Evolutionary conservation across 2,113 vertebrate species (phyloP), one percentile per base, ranked within the genome.

Genomic region (Desmodus rotundus): DNA sequence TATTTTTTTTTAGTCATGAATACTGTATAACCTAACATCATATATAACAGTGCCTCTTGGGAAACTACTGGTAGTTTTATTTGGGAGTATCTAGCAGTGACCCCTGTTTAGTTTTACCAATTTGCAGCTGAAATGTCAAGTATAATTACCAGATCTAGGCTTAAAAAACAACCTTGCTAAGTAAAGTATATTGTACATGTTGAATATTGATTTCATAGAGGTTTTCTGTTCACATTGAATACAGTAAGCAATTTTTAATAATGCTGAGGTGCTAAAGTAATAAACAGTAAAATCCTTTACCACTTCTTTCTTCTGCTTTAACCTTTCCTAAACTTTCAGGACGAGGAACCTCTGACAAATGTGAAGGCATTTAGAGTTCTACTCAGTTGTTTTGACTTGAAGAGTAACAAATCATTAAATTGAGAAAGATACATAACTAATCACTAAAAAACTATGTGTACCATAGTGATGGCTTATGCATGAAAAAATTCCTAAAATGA

Each of bases 331-430:
- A 85, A 58, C 17, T 56, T 91, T 87, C 20, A 90, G 45, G 41
- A 76, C 72, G 45, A 58, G 47, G 41, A 87, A 83, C 19, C 74
- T 89, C 10, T 56, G 78, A 58, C 22, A n/a, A 3, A 2, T 36
- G 1, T 56, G 68, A 63, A 15, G 52, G 20, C 56, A 63, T 28
- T 93, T 88, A 87, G 54, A 28, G 33, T 82, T 82, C 61, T 9
- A 87, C 38, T 73, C 33, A 52, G 14, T 93, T 89, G 63, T 88
- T 96, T 92, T 81, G 89, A 87, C 45, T 65, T 96, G 83, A 26
- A 92, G 68, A 93, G 11, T 45, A 85, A 87, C 14, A 77, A 81
- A 76, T 92, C 52, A 74, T 80, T 93, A 80, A 85, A 82, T 56
- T 86, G 43, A 96, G 41, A 85, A 86, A 81, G 54, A 45, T 47